Base-by-base conservation (phyloP, 2,113 vertebrate species). In the Neodontobutis hainanensis region DNA sequence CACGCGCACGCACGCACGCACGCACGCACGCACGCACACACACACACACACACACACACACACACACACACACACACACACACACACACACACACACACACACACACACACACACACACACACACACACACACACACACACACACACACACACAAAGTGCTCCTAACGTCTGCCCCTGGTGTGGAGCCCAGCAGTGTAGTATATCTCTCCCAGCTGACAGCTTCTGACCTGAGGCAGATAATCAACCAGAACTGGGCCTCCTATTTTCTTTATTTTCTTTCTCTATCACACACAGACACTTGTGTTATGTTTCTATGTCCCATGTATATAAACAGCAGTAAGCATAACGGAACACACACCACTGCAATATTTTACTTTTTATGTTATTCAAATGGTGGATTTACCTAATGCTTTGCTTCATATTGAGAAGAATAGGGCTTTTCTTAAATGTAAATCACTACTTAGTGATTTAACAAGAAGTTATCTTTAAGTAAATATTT, bases 161-260 rank as follows among this genome's bases (percentile, higher is more conserved):
- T 63, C 8, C 52, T 61, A 61, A 55, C 71, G 63, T 68, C 44
- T 56, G 57, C 76, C 78, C 78, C 66, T 36, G 51, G 70, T 70
- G 59, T 65, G 61, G 44, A 65, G 69, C 78, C 69, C 69, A 68
- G 61, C 65, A 68, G 79, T 67, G 75, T 51, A 68, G 61, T 74
- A 78, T 78, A 76, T 81, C 68, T 85, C 80, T 70, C 82, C 65
- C 73, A 81, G 66, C 70, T 85, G 80, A 87, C 85, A 87, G 80
- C 72, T 76, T 69, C 67, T 78, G 77, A 83, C 80, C 72, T 68
- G 72, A 75, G 69, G 82, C 77, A 56, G 72, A 83, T 65, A 83
- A 61, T 73, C 73, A 51, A 77, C 12, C 0, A 73, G 61, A 45
- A 68, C 61, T 45, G 46, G 66, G 62, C 61, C 62, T 19, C 55